Base-by-base conservation (phyloP, 2,888 invertebrate genomes). In the Pollenia angustigena region DNA sequence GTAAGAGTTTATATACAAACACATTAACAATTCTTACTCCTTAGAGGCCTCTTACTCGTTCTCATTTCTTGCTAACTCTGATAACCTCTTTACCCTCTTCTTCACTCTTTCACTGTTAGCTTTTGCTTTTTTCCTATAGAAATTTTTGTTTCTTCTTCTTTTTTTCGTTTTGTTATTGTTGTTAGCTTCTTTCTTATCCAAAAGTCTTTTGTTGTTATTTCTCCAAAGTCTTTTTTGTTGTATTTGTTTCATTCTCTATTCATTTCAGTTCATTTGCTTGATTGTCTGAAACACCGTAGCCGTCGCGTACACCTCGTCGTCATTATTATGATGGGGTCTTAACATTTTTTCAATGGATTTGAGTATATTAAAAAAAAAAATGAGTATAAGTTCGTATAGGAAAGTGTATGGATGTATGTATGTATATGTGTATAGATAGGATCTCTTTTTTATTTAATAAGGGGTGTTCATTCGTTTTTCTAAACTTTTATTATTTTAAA, bases 241-340 rank as follows among this genome's bases (percentile, higher is more conserved):
- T 62, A 48, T 60, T 80, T 80, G 69, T 85, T 82, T 75, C 82
- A 71, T 88, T 88, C 81, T 87, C 89, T 87, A 89, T 91, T 91
- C 90, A 90, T 91, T 91, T 90, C 90, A 90, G 90, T 91, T 92
- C 91, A 92, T 92, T 92, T 92, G 90, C 90, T 90, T 90, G 89
- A 91, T 91, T 92, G 91, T 92, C 90, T 90, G 91, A 90, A 88
- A 91, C 90, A 90, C 90, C 89, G 84, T 82, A 88, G 79, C 83
- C 79, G 79, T 86, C 23, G 64, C 18, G 12, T 80, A n/a, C 46
- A 64, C 69, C 32, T 81, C 66, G 23, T 68, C 71, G 62, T 76
- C 83, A 68, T 68, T 72, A 54, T 62, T 14, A 52, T 9, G 1
- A 23, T 8, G 23, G 40, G 56, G 40, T 71, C 50, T 75, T 64